These are phyloP conservation scores for Apostichopus californicus DNA, from an alignment of 35 echinoderm and acorn worm genomes.

Conservation along the genomic window DNA sequence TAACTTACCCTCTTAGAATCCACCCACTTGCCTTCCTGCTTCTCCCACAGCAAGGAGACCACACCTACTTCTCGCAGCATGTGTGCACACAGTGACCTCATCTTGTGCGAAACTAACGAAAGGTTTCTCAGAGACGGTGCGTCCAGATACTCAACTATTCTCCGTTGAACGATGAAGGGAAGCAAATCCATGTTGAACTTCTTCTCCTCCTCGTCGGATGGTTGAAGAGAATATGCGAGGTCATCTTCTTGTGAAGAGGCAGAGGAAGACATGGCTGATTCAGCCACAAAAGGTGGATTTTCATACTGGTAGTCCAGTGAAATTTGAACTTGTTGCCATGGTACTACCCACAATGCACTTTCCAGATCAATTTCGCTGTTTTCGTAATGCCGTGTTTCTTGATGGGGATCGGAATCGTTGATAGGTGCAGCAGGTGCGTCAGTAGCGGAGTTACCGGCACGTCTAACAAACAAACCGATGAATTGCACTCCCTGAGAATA, in stretches of 20 bases:
- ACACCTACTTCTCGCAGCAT: constrained; percentile 43
- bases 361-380: background rate
- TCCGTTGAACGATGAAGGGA: constrained; percentile 36
- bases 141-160: constrained; percentile 56
- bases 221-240: background rate
- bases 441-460: background rate
- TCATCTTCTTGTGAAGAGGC: background rate
- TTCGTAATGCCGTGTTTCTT: background rate
- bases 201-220: constrained; percentile 1
- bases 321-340: background rate
- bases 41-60: constrained; percentile 57
- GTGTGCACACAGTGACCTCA: constrained; percentile 49
- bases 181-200: constrained; percentile 36
- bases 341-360: constrained; percentile 13
- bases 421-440: too few species aligned
- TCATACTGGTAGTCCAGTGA: constrained; percentile 24
- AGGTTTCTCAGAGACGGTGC: constrained; percentile 8
- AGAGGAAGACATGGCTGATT: background rate
- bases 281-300: background rate
- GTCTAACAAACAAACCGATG: background rate
- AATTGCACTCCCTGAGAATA: background rate
- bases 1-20: constrained; percentile 56
- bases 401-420: background rate
- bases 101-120: constrained; percentile 34
- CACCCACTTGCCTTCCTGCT: constrained; percentile 55